Base-by-base conservation (phyloP, 2,888 invertebrate genomes). In the Horisme vitalbata region DNA sequence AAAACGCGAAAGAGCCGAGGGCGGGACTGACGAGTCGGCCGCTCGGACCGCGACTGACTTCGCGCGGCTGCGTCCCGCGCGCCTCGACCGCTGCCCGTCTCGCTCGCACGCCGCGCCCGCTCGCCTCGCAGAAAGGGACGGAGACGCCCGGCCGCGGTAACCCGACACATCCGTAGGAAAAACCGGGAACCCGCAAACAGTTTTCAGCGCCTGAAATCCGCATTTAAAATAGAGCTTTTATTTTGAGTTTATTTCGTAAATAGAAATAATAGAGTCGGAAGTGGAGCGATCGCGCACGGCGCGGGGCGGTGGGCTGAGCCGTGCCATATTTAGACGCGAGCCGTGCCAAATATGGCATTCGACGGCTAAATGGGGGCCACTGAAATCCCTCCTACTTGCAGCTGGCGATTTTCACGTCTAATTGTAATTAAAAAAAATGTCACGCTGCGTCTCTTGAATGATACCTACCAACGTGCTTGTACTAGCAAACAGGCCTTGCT, bases 251-350 rank as follows among this genome's bases (percentile, higher is more conserved):
- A 86, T 86, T 86, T 88, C 86, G 83, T 88, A 87, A 88, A 88
- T 89, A 89, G 89, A 89, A 89, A 86, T 88, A 89, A 89, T 89
- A 87, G 85, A 85, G 77, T 84, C 79, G 89, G 86, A 86, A 84
- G 85, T 83, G 69, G 79, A 77, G 77, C 84, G 79, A 63, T 69
- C 74, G 62, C 66, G 57, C 61, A 61, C 63, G 57, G 63, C 79
- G 75, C 50, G 54, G 71, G 51, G 52, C 49, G 77, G 92, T 91
- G 93, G 92, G 91, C 91, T 83, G 92, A 90, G 92, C 93, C 92
- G 91, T 91, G 91, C 94, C 94, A 93, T 94, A 94, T 94, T 94
- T 94, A 94, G 94, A 93, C 92, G 90, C 92, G 91, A 90, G 91
- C 92, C 92, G 91, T 93, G 91, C 94, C 94, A 93, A 94, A 94